Evolutionary conservation across 1,140 invertebrate species (phyloP), one percentile per base, ranked within the genome.

Genomic region (Reticulitermes speratus): DNA sequence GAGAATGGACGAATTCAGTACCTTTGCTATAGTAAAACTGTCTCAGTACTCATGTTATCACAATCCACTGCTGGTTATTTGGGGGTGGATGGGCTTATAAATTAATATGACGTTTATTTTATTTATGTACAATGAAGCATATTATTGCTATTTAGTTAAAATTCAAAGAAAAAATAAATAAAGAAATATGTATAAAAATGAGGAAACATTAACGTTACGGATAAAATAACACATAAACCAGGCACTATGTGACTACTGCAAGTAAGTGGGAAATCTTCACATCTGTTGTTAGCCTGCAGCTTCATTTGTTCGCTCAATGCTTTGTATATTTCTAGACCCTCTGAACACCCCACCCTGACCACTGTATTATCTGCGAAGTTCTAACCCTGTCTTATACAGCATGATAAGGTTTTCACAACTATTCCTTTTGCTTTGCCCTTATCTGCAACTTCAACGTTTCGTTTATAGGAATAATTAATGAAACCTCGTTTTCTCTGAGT

Each of bases 301-400:
- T 75, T 55, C 19, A 16, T 21, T 19, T 55, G 0, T 55, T 55
- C 52, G 19, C 5, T 75, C 25, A 75, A 75, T 8, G 8, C 9
- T 75, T 25, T 30, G n/a, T 30, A 25, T 75, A 30, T 75, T 75
- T 2, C n/a, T 75, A 30, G 0, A 12, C n/a, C n/a, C 65, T 16
- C 65, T 75, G 65, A 75, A 75, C n/a, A 75, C 65, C 65, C 65
- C 65, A 75, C n/a, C 25, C n/a, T 75, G 65, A 75, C 25, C 65
- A 75, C 65, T 30, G 8, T 25, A 30, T 75, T n/a, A n/a, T 75
- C n/a, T n/a, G n/a, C n/a, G n/a, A 75, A 75, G n/a, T 25, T 30
- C 25, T 8, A 9, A 5, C 65, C 25, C 25, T 30, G n/a, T 75
- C 65, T 75, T 30, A 75, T 1, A 75, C 65, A 75, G n/a, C n/a